Evolutionary conservation across 2,113 vertebrate species (phyloP).

Genomic region (Equus quagga): DNA sequence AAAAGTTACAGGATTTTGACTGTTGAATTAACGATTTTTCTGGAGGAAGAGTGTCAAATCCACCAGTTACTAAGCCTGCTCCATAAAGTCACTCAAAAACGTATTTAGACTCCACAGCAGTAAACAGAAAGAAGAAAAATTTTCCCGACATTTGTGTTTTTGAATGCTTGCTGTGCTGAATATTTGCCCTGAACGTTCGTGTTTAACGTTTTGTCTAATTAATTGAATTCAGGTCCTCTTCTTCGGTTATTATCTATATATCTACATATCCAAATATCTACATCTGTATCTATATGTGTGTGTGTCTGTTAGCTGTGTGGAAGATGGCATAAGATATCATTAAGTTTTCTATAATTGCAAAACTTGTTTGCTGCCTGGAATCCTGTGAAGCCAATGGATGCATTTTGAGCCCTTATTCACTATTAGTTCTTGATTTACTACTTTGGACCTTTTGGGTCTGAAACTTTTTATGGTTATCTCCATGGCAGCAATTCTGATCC

Average conservation of each 20-base stretch:
- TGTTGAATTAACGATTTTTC: not conserved
- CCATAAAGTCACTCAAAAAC: not conserved
- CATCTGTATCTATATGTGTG: fast-evolving
- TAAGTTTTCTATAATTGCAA: constrained; percentile 20
- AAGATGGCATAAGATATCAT: not conserved
- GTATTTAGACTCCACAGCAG: not conserved
- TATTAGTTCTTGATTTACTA: not conserved
- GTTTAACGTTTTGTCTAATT: not conserved
- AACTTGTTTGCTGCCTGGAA: not conserved
- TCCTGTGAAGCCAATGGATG: not conserved
- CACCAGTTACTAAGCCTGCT: not conserved
- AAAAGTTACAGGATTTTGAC: not conserved
- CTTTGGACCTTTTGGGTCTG: constrained; percentile 14
- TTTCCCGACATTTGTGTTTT: not conserved
- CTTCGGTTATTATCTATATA: not conserved
- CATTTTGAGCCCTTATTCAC: not conserved
- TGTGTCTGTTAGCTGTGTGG: not conserved
- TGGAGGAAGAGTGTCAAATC: not conserved
- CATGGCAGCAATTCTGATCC: constrained; percentile 20
- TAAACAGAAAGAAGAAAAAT: not conserved
- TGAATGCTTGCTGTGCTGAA: not conserved
- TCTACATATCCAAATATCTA: not conserved
- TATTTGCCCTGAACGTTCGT: not conserved
- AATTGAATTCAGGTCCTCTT: not conserved
- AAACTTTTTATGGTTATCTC: not conserved